Evolutionary conservation across 2,888 invertebrate genomes (phyloP).

Genomic region (Calameuta idolon): DNA sequence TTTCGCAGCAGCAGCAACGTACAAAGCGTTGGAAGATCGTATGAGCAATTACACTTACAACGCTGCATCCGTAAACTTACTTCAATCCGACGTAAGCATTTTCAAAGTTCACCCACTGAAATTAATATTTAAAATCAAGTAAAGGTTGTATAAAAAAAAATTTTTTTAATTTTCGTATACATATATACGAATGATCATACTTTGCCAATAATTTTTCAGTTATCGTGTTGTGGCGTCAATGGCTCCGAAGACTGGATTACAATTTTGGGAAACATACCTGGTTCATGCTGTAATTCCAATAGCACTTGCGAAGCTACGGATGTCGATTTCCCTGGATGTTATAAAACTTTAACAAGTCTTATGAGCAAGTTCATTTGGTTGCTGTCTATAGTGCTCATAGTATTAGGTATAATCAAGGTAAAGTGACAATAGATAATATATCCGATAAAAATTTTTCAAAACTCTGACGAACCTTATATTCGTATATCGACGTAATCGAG

Average conservation of each 20-base stretch:
- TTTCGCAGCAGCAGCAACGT: conserved; percentile 3
- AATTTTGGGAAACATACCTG: not conserved
- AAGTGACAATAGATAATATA: not conserved
- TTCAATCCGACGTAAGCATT: not conserved
- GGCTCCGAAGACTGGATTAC: not conserved
- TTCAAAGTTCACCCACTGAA: not conserved
- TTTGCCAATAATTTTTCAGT: not conserved
- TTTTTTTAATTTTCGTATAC: too few species aligned
- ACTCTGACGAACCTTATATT: not conserved
- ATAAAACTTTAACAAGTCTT: not conserved
- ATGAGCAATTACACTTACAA: conserved; percentile 13
- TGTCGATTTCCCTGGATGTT: not conserved
- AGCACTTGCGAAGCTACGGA: not conserved
- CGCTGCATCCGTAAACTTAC: not conserved
- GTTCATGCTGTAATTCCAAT: not conserved
- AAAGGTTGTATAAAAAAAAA: too few species aligned
- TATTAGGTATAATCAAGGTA: not conserved
- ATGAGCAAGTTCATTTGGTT: not conserved
- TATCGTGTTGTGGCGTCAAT: conserved; percentile 1
- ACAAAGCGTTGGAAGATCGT: not conserved
- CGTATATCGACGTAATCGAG: not conserved
- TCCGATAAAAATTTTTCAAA: not conserved
- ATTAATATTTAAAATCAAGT: not conserved
- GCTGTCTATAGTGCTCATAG: not conserved
- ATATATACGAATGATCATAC: too few species aligned